Evolutionary conservation across 2,113 vertebrate genomes (phyloP).

Genomic region (human): DNA sequence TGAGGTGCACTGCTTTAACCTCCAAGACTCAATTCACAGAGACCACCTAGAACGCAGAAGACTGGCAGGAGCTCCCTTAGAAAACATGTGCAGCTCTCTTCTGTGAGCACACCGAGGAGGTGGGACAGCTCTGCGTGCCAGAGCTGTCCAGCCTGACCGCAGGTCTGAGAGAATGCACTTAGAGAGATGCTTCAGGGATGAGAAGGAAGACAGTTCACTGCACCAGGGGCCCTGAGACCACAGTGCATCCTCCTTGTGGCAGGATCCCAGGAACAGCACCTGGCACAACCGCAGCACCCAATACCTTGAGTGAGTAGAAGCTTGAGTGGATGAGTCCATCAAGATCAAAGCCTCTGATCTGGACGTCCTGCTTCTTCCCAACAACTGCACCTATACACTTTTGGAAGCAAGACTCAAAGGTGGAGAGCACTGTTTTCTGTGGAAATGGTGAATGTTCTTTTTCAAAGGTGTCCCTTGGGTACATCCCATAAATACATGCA

Average conservation of each 20-base stretch:
- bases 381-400: neutral
- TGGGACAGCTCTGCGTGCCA: rapidly evolving
- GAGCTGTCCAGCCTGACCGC: too few relatives aligned
- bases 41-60: neutral
- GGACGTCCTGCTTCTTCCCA: neutral
- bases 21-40: neutral
- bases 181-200: too few relatives aligned
- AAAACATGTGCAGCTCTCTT: neutral
- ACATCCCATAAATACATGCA: neutral
- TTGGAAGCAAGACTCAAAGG: neutral
- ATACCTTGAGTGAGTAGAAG: neutral
- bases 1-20: too few relatives aligned
- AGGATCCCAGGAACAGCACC: neutral
- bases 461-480: neutral
- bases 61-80: neutral
- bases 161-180: too few relatives aligned
- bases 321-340: neutral
- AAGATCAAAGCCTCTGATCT: neutral
- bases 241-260: neutral
- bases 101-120: too few relatives aligned
- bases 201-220: neutral
- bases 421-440: neutral
- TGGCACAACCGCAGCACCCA: too few relatives aligned
- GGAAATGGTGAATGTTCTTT: neutral
- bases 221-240: neutral